These are phyloP conservation scores for Coptodon rendalli DNA, from an alignment of 2,113 vertebrate species.

Conservation along the genomic window DNA sequence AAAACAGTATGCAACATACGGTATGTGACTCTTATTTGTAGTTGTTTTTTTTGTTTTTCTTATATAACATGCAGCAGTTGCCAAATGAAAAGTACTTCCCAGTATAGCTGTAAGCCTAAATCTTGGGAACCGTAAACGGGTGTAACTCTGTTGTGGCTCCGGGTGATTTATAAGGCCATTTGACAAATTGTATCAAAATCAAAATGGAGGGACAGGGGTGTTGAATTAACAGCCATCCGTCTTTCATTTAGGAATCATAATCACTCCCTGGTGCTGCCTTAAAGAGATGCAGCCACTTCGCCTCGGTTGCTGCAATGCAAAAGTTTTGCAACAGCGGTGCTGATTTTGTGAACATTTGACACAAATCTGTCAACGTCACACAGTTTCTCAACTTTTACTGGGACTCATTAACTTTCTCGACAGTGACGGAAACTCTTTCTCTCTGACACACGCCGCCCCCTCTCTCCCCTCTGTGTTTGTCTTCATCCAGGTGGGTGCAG, in stretches of 20 bases:
- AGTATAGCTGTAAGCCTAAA: neutral
- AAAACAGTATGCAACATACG: neutral
- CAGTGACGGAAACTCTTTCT: neutral
- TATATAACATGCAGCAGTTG: neutral
- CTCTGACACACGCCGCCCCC: neutral
- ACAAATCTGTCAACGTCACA: conserved; percentile 30
- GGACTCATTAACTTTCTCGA: conserved; percentile 6
- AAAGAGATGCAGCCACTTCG: conserved; percentile 24
- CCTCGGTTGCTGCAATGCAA: conserved; percentile 19
- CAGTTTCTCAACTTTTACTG: conserved; percentile 25
- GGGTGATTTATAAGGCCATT: conserved; percentile 48
- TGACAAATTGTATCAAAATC: conserved; percentile 63
- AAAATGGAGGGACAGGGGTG: conserved; percentile 43
- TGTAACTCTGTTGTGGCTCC: conserved; percentile 43
- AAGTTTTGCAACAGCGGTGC: conserved; percentile 31
- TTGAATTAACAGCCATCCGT: conserved; percentile 59
- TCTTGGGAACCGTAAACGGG: conserved; percentile 18
- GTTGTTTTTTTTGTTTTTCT: neutral
- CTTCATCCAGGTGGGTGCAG: conserved; percentile 78
- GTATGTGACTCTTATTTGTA: neutral
- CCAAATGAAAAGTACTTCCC: conserved; percentile 21
- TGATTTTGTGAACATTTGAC: conserved; percentile 41
- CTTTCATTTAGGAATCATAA: conserved; percentile 60
- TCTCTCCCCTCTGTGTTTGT: neutral
- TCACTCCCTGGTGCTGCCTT: conserved; percentile 52